Evolutionary conservation across 37 sponge, comb jelly and placozoan species (phyloP).

Genomic region (Aplysina aerophoba): DNA sequence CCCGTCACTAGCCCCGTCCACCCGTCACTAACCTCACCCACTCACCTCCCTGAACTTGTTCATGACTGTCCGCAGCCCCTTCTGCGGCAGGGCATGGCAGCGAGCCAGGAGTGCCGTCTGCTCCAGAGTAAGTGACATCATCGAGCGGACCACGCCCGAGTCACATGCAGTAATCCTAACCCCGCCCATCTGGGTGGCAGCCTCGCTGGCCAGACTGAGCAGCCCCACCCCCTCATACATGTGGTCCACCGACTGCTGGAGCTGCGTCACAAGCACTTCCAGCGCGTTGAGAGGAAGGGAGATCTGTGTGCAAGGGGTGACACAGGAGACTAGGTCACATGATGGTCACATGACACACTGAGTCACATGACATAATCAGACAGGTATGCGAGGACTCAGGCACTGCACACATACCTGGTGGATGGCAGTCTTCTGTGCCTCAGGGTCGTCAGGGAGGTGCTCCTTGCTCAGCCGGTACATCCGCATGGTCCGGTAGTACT

Average conservation of each 20-base stretch:
- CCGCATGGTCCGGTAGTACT: constrained; percentile 58
- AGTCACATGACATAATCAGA: too few relatives aligned
- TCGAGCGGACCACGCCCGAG: constrained; percentile 64
- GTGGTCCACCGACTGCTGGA: constrained; percentile 54
- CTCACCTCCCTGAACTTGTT: constrained; percentile 44
- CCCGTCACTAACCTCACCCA: too few relatives aligned
- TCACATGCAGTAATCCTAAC: constrained; percentile 65
- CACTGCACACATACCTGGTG: constrained; percentile 39
- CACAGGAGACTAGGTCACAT: too few relatives aligned
- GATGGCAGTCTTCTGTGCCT: constrained; percentile 47
- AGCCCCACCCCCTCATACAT: constrained; percentile 59
- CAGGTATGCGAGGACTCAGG: too few relatives aligned
- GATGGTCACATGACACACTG: too few relatives aligned
- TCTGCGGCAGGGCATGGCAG: constrained; percentile 70
- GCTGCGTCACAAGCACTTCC: constrained; percentile 55
- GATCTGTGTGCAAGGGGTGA: constrained; percentile 32
- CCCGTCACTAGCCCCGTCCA: too few relatives aligned
- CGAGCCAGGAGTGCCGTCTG: constrained; percentile 63
- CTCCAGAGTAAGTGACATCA: constrained; percentile 56
- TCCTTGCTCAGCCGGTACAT: constrained; percentile 42
- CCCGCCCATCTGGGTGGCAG: constrained; percentile 66
- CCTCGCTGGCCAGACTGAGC: constrained; percentile 69
- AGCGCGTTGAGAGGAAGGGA: constrained; percentile 70
- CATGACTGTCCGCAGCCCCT: constrained; percentile 46
- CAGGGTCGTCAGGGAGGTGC: constrained; percentile 51